Evolutionary conservation across 2,113 vertebrate species (phyloP).

Genomic region (Sardina pilchardus): DNA sequence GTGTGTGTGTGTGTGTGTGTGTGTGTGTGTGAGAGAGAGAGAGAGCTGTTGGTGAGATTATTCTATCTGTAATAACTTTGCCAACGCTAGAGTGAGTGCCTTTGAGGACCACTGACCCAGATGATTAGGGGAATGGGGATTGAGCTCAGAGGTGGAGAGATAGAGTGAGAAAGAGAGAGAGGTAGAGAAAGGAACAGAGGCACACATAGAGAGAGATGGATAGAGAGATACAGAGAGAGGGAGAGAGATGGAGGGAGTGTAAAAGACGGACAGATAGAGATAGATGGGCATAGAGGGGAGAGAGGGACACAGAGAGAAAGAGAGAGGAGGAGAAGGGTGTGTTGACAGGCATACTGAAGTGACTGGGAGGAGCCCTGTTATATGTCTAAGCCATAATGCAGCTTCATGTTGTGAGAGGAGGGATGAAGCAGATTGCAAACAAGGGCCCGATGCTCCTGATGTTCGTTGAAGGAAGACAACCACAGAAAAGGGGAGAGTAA

Average conservation of each 20-base stretch:
- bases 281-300: not conserved
- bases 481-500: no score
- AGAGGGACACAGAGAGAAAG: not conserved
- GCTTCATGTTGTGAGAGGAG: not conserved
- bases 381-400: not conserved
- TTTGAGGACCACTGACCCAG: slow-evolving; percentile 15
- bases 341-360: no score
- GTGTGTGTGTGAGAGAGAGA: not conserved
- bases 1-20: not conserved
- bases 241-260: not conserved
- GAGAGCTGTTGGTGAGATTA: no score
- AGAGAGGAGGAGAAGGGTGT: not conserved
- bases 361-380: not conserved
- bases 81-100: not conserved
- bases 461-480: no score
- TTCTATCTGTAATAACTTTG: not conserved
- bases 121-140: not conserved
- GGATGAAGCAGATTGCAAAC: not conserved
- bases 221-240: not conserved
- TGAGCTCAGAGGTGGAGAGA: not conserved
- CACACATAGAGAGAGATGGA: not conserved
- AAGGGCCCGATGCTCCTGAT: no score
- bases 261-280: not conserved
- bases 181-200: not conserved
- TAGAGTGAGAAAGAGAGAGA: not conserved